A percentile compares a stretch with the other conserved stretches of the same genome.
Evolutionary conservation across 2,113 vertebrate genomes (phyloP).

Genomic region (Rhagologus leucostigma): DNA sequence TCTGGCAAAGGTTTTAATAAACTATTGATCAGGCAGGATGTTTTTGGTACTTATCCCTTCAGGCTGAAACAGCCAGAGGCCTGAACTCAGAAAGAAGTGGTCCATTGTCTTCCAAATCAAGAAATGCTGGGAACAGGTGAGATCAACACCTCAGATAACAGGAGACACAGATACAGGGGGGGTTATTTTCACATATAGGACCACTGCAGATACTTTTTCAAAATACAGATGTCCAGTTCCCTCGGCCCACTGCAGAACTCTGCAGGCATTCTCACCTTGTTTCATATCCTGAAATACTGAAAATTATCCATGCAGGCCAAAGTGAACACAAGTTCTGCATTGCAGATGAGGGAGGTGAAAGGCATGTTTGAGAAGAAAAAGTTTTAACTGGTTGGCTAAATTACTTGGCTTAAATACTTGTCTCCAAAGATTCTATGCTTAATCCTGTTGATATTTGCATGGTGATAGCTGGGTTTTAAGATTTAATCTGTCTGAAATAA

Average conservation of each 20-base stretch:
- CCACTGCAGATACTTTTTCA: neutral
- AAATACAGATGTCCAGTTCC: neutral
- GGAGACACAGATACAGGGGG: neutral
- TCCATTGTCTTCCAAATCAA: neutral
- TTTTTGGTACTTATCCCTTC: neutral
- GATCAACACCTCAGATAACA: neutral
- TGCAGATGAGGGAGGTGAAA: neutral
- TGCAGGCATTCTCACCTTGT: neutral
- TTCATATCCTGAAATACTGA: neutral
- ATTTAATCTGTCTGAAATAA: neutral
- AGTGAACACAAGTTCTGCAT: neutral
- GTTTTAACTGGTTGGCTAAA: neutral
- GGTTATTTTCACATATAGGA: neutral
- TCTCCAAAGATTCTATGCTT: neutral
- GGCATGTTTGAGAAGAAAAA: neutral
- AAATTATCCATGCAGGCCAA: neutral
- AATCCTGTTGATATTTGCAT: constrained; percentile 10
- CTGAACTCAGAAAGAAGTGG: neutral
- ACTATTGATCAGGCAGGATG: neutral
- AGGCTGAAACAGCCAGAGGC: neutral
- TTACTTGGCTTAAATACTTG: neutral
- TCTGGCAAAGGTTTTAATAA: neutral
- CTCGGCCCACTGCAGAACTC: neutral
- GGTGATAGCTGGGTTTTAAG: neutral
- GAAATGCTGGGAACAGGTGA: neutral